Evolutionary conservation across 2,113 vertebrate genomes (phyloP).

Genomic region (Dendropsophus ebraccatus): DNA sequence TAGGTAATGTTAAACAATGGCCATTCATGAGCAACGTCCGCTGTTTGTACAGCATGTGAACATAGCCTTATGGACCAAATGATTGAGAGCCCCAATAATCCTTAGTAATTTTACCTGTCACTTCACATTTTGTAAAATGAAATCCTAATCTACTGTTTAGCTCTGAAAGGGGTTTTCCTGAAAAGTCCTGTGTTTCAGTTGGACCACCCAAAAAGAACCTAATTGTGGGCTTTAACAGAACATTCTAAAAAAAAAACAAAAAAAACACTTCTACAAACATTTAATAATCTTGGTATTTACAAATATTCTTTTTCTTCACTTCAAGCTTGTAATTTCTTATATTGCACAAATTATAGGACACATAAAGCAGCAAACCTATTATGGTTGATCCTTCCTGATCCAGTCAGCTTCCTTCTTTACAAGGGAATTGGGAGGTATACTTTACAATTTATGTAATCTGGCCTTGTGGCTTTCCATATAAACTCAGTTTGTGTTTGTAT

Average conservation of each 20-base stretch:
- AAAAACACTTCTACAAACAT: neutral
- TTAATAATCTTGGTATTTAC: neutral
- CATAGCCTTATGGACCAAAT: neutral
- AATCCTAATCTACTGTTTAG: neutral
- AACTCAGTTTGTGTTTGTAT: constrained; percentile 13
- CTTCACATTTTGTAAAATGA: neutral
- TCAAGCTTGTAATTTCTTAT: constrained; percentile 18
- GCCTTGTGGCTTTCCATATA: constrained; percentile 62
- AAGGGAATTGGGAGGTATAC: constrained; percentile 40
- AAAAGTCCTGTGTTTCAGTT: neutral
- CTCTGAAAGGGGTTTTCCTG: neutral
- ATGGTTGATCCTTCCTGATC: neutral
- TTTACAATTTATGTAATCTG: constrained; percentile 66
- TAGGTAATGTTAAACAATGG: too few species aligned
- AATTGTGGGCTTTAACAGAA: neutral
- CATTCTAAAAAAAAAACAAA: neutral
- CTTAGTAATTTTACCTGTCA: neutral
- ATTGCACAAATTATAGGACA: neutral
- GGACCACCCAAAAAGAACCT: neutral
- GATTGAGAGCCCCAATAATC: neutral
- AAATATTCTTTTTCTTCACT: neutral
- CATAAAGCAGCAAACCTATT: constrained; percentile 1
- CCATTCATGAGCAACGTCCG: too few species aligned
- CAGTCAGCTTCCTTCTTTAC: constrained; percentile 27
- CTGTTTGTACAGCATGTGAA: too few species aligned